Evolutionary conservation across 2,113 vertebrate genomes (phyloP).

Genomic region (Eubucco bourcierii): DNA sequence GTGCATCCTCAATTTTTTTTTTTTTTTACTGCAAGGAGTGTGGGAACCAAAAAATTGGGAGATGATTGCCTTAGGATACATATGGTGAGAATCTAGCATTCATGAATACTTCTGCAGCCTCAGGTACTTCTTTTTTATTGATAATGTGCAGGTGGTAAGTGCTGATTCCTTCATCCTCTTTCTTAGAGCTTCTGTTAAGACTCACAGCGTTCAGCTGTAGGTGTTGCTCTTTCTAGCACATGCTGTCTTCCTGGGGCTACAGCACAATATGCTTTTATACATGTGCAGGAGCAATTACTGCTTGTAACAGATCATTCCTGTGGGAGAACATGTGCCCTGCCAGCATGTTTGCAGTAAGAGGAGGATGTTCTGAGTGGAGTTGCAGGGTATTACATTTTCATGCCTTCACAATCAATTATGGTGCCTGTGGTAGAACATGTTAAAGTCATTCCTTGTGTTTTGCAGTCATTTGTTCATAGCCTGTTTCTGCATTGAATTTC

Average conservation of each 20-base stretch:
- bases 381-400: not conserved
- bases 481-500: not conserved
- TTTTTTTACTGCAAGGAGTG: not conserved
- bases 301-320: constrained; percentile 5
- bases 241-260: not conserved
- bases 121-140: not conserved
- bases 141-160: not conserved
- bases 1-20: not conserved
- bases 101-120: not conserved
- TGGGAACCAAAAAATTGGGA: not conserved
- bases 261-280: constrained; percentile 37
- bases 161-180: constrained; percentile 27
- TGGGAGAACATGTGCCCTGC: constrained; percentile 11
- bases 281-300: not conserved
- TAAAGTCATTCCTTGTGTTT: not conserved
- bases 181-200: not conserved
- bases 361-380: not conserved
- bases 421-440: not conserved
- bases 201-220: constrained; percentile 11
- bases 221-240: constrained; percentile 26
- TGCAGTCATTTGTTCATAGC: not conserved
- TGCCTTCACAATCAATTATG: not conserved
- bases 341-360: not conserved
- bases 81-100: not conserved
- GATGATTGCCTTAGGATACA: not conserved